Conservation (phyloP, 1,140 invertebrate species). For the Subanguina moxae region DNA sequence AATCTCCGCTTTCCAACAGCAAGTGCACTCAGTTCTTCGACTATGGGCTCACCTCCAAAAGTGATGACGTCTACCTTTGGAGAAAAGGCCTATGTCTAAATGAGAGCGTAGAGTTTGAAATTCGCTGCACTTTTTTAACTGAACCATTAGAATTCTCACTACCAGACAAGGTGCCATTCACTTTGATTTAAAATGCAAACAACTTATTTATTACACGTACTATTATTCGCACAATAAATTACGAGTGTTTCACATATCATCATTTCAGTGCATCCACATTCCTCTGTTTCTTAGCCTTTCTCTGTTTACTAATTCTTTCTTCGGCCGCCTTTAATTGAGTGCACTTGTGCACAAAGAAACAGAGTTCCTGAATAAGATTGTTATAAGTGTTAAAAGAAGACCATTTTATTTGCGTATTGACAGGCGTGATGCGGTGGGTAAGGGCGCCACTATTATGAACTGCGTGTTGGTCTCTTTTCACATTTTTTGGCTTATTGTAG, state of each 20-base stretch:
- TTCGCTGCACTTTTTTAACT: not conserved
- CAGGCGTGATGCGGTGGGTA: too few relatives aligned
- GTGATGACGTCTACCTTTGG: not conserved
- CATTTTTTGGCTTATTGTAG: too few relatives aligned
- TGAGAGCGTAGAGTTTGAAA: conserved; percentile 1
- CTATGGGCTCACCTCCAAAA: not conserved
- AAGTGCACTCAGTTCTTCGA: not conserved
- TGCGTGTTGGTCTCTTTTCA: too few relatives aligned
- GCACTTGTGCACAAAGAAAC: not conserved
- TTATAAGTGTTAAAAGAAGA: too few relatives aligned
- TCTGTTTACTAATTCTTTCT: not conserved
- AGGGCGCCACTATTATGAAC: too few relatives aligned
- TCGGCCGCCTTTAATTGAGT: not conserved
- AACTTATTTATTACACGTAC: too few relatives aligned
- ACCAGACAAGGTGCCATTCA: not conserved
- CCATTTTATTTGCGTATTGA: too few relatives aligned
- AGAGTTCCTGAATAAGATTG: not conserved
- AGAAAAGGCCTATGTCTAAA: not conserved
- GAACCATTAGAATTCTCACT: not conserved
- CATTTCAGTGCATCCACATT: not conserved
- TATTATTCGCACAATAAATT: too few relatives aligned
- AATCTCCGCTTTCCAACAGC: not conserved
- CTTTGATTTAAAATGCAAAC: not conserved
- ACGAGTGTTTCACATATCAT: not conserved
- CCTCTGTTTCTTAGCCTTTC: not conserved